Evolutionary conservation across 1,140 invertebrate species (phyloP), one percentile per base, ranked within the genome.

Genomic region (Megathymus violae): DNA sequence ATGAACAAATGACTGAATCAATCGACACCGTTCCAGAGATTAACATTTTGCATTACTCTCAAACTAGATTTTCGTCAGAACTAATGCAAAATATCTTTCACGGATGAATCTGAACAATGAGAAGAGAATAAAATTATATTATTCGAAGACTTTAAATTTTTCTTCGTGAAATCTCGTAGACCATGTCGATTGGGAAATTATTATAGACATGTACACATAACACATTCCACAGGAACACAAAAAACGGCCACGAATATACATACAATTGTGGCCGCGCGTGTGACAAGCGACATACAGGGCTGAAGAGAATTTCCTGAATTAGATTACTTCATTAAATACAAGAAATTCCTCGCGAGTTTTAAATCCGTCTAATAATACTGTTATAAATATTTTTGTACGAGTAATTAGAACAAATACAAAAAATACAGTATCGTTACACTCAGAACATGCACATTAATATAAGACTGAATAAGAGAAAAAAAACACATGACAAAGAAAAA

Each of bases 171-270:
- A 34, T 31, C 38, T 31, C 16, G 38, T 38, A 44, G 60, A 56
- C 65, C 58, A 71, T 66, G 62, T 69, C 48, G 50, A 64, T 62
- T 10, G 7, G 47, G 65, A 56, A 59, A 51, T 63, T 44, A n/a
- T n/a, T n/a, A n/a, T n/a, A n/a, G 64, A 77, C 67, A 73, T 63
- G 51, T 68, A 84, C 78, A 83, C 80, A 85, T 74, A 76, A 83
- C 83, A 86, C 83, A 86, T 77, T 74, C 81, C 79, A 83, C 79
- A 80, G 69, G 67, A 43, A 67, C 34, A 71, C 48, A 58, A 40
- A 14, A 34, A 51, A n/a, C 48, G 10, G 10, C 48, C 16, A 40
- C n/a, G 44, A n/a, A n/a, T n/a, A n/a, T n/a, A n/a, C n/a, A 15
- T 40, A 64, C 50, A 36, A 68, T 7, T 36, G 51, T 47, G 31